Conservation (phyloP, 2,888 invertebrate genomes). For the Diachrysia chrysitis region DNA sequence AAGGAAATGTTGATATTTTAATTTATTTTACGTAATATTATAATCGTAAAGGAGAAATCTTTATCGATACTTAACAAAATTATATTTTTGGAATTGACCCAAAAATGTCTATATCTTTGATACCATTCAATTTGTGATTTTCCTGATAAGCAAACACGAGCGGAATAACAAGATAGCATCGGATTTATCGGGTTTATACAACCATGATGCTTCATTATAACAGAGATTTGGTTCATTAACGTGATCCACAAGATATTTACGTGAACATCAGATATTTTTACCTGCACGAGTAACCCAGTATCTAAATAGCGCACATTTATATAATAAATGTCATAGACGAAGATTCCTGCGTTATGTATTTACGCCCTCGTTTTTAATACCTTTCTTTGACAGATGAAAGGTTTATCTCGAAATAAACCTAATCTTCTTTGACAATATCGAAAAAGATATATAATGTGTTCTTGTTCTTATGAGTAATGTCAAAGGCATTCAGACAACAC, state of each 20-base stretch:
- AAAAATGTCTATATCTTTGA: background rate
- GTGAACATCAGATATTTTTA: background rate
- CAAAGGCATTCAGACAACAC: no score
- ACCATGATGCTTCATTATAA: conserved; percentile 9
- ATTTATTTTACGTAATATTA: no score
- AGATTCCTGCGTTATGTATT: background rate
- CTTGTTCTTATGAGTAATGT: no score
- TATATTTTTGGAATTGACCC: background rate
- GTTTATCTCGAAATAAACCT: background rate
- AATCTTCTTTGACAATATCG: no score
- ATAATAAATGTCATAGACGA: background rate
- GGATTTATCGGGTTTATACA: conserved; percentile 36
- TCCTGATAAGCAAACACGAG: conserved; percentile 17
- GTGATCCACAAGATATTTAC: background rate
- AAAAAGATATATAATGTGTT: background rate
- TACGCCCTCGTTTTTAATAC: background rate
- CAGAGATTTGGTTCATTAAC: conserved; percentile 13
- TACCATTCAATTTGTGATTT: conserved; percentile 10
- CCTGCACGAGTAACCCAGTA: background rate
- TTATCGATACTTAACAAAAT: background rate
- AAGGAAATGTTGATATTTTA: no score
- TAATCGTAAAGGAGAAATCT: no score
- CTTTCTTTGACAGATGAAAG: background rate
- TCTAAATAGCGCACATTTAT: background rate
- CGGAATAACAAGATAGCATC: conserved; percentile 38